Conservation (phyloP, 30 jellyfish, hydroid and myxozoan species). For the Clytia hemisphaerica region DNA sequence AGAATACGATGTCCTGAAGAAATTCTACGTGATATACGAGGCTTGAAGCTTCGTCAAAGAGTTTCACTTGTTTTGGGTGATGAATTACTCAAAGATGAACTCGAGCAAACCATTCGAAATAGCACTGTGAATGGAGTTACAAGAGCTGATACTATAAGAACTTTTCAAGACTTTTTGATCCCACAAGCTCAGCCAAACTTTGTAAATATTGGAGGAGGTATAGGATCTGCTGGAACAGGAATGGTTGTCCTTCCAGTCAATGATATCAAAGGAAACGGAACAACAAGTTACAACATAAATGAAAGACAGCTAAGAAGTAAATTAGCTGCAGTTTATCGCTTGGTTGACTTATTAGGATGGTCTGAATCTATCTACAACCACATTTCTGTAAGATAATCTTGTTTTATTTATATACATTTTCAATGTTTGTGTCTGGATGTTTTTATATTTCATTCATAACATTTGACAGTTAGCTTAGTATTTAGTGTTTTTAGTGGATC, state of each 20-base stretch:
- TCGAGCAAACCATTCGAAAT: slow-evolving; percentile 66
- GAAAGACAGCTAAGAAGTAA: slow-evolving; percentile 69
- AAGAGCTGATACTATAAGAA: slow-evolving; percentile 50
- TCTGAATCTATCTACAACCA: slow-evolving; percentile 64
- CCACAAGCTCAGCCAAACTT: slow-evolving; percentile 58
- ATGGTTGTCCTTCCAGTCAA: slow-evolving; percentile 65
- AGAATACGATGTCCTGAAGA: slow-evolving; percentile 94
- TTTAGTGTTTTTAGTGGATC: too few relatives aligned
- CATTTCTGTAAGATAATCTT: slow-evolving; percentile 50
- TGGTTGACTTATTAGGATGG: slow-evolving; percentile 90
- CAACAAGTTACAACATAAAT: slow-evolving; percentile 53
- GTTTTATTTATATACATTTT: neutral
- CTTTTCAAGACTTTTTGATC: slow-evolving; percentile 76
- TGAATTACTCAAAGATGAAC: slow-evolving; percentile 76
- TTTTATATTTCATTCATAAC: neutral
- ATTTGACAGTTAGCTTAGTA: too few relatives aligned
- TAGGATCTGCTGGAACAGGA: slow-evolving; percentile 29
- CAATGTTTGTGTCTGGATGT: too few relatives aligned
- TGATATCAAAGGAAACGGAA: slow-evolving; percentile 76
- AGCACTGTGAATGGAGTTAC: slow-evolving; percentile 59
- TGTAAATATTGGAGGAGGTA: slow-evolving; percentile 21
- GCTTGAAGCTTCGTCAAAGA: slow-evolving; percentile 90
- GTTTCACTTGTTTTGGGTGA: slow-evolving; percentile 90
- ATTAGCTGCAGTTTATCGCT: slow-evolving; percentile 88
- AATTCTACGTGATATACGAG: slow-evolving; percentile 86